These are phyloP conservation scores for Neopelma chrysocephalum DNA, from an alignment of 2,797 vertebrate genomes.

Conservation along the genomic window DNA sequence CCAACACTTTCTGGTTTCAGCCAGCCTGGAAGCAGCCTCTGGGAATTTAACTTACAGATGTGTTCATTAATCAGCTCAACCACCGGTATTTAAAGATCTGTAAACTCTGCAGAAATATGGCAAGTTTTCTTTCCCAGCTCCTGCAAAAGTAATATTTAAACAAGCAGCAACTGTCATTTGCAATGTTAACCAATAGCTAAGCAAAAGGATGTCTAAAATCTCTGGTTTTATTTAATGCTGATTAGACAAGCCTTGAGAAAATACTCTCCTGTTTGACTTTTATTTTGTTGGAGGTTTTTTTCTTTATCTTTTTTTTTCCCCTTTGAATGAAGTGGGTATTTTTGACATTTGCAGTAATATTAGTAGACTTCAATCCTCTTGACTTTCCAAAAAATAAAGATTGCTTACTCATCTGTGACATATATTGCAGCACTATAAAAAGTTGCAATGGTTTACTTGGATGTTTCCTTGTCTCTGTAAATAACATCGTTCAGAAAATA, in stretches of 20 bases:
- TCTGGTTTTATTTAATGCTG: neutral
- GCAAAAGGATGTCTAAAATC: neutral
- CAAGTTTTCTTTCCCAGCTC: neutral
- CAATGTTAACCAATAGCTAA: neutral
- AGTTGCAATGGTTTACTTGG: rapidly evolving
- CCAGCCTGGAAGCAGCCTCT: neutral
- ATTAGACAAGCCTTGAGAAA: neutral
- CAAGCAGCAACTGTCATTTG: neutral
- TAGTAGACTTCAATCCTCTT: neutral
- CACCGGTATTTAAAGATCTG: neutral
- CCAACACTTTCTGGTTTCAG: neutral
- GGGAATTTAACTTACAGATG: neutral
- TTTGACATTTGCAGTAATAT: neutral
- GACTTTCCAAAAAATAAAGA: neutral
- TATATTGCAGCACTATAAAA: neutral
- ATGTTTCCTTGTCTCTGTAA: neutral
- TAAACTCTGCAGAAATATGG: neutral
- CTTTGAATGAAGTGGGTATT: neutral
- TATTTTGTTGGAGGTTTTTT: rapidly evolving
- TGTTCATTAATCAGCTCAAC: neutral
- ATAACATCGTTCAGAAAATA: neutral
- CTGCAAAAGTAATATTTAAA: neutral
- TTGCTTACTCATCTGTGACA: neutral
- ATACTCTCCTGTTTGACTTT: neutral
- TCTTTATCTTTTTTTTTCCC: no score